Conservation (phyloP, 2,888 invertebrate species). For the Rhamnusium bicolor region DNA sequence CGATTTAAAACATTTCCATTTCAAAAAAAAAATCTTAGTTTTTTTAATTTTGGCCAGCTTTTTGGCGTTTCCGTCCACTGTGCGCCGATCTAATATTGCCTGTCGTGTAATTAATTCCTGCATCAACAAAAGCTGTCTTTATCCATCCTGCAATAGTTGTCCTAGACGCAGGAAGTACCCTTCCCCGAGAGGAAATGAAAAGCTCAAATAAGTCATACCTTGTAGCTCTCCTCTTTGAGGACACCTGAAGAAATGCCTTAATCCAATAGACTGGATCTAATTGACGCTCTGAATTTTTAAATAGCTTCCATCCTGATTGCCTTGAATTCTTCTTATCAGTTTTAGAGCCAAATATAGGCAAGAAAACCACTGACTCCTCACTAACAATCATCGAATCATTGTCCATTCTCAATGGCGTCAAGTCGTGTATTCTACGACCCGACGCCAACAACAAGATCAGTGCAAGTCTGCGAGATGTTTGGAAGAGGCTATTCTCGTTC, state of each 20-base stretch:
- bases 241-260: conserved; percentile 23
- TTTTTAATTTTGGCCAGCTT: too few species aligned
- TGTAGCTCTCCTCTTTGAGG: conserved; percentile 9
- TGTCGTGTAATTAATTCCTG: conserved; percentile 34
- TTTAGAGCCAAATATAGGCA: conserved; percentile 55
- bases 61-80: too few species aligned
- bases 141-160: conserved; percentile 44
- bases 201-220: neutral
- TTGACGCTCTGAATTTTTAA: neutral
- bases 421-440: conserved; percentile 39
- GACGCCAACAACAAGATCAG: conserved; percentile 43
- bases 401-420: conserved; percentile 37
- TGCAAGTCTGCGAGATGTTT: conserved; percentile 38
- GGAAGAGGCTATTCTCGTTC: conserved; percentile 34
- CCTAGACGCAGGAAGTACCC: conserved; percentile 27
- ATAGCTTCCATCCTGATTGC: conserved; percentile 47
- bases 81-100: conserved; percentile 43
- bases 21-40: too few species aligned
- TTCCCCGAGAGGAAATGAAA: conserved; percentile 19
- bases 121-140: conserved; percentile 33
- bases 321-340: conserved; percentile 42
- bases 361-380: conserved; percentile 42
- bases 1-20: too few species aligned
- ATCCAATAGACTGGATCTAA: conserved; percentile 41
- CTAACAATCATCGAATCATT: conserved; percentile 19